Conservation (phyloP, 2,113 vertebrate species). For the Chunga burmeisteri region DNA sequence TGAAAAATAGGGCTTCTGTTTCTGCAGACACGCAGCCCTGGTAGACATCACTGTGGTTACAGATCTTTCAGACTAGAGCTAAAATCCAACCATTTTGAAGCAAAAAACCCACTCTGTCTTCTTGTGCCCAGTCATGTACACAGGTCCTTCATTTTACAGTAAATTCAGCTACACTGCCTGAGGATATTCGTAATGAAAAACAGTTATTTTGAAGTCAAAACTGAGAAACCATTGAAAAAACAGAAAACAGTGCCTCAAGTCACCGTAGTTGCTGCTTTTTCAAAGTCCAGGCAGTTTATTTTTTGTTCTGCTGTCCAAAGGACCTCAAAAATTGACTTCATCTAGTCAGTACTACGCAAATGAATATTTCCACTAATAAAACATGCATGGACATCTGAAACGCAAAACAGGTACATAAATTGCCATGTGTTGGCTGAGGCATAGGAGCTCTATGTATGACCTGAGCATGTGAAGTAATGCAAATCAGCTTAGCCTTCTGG, state of each 20-base stretch:
- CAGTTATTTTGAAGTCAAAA: background rate
- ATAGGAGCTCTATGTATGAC: background rate
- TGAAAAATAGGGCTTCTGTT: background rate
- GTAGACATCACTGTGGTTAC: background rate
- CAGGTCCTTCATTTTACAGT: background rate
- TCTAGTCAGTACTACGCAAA: slow-evolving; percentile 76
- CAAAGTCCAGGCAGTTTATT: slow-evolving; percentile 69
- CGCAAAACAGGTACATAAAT: background rate
- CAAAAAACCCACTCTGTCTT: background rate
- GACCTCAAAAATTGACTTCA: slow-evolving; percentile 72
- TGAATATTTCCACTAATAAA: background rate
- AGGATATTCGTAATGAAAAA: background rate
- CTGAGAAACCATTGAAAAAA: background rate
- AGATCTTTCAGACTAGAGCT: background rate
- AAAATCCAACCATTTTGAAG: background rate
- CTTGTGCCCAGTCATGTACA: background rate
- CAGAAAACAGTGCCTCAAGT: background rate
- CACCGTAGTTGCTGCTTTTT: background rate
- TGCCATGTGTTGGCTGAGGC: background rate
- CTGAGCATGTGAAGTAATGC: background rate
- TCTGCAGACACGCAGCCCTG: background rate
- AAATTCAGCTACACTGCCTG: background rate
- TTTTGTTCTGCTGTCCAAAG: slow-evolving; percentile 79
- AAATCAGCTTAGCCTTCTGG: background rate
- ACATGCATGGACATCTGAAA: background rate